A percentile compares a stretch with the other conserved stretches of the same genome.
Conservation (phyloP, 2,797 vertebrate species). For the Brachyrhaphis roseni region DNA sequence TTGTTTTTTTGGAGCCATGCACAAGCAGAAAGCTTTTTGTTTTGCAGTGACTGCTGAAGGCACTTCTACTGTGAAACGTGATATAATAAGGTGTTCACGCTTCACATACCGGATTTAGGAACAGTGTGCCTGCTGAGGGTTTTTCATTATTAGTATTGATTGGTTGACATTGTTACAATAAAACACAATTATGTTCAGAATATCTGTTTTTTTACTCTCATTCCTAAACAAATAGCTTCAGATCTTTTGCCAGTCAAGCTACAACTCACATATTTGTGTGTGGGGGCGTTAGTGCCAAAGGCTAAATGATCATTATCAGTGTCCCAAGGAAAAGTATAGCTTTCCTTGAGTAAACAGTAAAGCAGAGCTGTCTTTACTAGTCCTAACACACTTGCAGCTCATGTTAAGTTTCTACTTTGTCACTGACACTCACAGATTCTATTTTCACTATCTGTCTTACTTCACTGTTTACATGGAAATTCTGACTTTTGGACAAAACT, state of each 20-base stretch:
- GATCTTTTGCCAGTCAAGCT: background rate
- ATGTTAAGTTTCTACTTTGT: slow-evolving; percentile 44
- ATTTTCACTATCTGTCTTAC: slow-evolving; percentile 22
- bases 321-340: background rate
- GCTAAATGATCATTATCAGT: background rate
- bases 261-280: slow-evolving; percentile 1
- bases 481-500: slow-evolving; percentile 39
- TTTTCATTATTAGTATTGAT: slow-evolving; percentile 7
- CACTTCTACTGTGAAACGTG: background rate
- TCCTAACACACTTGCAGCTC: slow-evolving; percentile 12
- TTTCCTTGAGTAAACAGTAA: background rate
- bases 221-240: background rate
- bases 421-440: slow-evolving; percentile 17
- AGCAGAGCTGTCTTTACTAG: slow-evolving; percentile 16
- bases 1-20: background rate
- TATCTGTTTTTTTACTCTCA: background rate
- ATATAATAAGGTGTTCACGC: background rate
- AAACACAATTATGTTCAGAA: background rate
- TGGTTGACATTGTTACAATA: background rate
- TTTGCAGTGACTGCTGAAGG: background rate
- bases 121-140: background rate
- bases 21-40: background rate
- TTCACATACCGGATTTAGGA: background rate
- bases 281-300: background rate
- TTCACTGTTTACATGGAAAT: slow-evolving; percentile 13